Percentiles rank a stretch among this genome's conserved stretches.
Conservation (phyloP, 2,113 vertebrate genomes). For the Pitta sordida region DNA sequence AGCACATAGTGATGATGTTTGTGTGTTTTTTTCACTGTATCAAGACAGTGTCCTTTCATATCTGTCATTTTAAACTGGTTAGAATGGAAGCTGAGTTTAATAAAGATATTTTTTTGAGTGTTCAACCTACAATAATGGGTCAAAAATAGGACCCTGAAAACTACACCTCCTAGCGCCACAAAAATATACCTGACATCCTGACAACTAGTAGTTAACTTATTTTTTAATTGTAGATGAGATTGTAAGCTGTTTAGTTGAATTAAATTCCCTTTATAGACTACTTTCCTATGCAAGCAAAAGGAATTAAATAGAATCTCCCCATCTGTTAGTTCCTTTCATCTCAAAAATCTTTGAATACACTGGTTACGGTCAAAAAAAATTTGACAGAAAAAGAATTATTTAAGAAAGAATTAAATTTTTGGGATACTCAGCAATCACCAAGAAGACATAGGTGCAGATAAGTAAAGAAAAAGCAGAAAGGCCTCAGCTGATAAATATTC, state of each 20-base stretch:
- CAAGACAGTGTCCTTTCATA: neutral
- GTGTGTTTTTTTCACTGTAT: accelerated
- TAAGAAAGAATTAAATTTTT: neutral
- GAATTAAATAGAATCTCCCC: neutral
- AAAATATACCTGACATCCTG: neutral
- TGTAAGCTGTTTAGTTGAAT: neutral
- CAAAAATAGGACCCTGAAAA: neutral
- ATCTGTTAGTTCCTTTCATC: neutral
- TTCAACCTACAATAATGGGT: neutral
- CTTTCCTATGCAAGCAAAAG: neutral
- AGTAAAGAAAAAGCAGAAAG: neutral
- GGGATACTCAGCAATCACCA: neutral
- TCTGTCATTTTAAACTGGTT: neutral
- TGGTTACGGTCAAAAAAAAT: neutral
- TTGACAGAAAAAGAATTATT: neutral
- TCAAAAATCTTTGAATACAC: neutral
- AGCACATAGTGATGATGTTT: neutral
- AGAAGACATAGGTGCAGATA: neutral
- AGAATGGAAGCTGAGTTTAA: neutral
- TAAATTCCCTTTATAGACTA: neutral
- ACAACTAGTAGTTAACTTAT: neutral
- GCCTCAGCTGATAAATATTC: neutral
- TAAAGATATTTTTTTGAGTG: neutral
- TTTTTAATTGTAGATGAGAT: neutral
- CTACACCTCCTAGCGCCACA: neutral